Base-by-base conservation (phyloP, 1,140 invertebrate genomes). In the Drosophila tsacasi region DNA sequence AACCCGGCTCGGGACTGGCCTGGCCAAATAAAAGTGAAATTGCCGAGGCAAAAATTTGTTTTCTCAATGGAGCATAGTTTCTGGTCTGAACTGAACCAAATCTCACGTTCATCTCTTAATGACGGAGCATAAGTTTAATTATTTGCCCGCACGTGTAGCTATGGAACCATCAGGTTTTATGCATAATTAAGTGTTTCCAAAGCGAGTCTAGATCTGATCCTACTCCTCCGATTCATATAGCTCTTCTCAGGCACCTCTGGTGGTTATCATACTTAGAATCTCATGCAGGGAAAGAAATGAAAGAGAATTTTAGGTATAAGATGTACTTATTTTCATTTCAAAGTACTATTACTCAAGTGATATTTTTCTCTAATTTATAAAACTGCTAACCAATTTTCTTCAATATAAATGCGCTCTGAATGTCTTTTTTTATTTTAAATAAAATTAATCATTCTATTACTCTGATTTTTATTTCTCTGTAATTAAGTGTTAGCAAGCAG, bases 51-150 rank as follows among this genome's bases (percentile, higher is more conserved):
- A 50, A 57, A 79, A 60, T 69, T 62, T 73, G 67, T 64, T 79
- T 67, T 61, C 47, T 64, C 39, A 76, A 78, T 59, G 61, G 54
- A 39, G 42, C 37, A 57, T 39, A 52, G 37, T 46, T 55, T 69
- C 37, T 52, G 66, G 21, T n/a, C 44, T 25, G 19, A 71, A 76
- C 69, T 67, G 73, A 73, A 30, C 52, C 46, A 79, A 87, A 87
- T 87, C 84, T 87, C 84, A 87, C 84, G 84, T 87, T 75, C 81
- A 87, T 87, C 84, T 87, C 65, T 81, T 87, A 87, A 87, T 87
- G 84, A 81, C 83, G 80, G 68, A 64, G 52, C 79, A 73, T 73
- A 61, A 57, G 44, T 83, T 87, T 87, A 86, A 83, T 86, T 87
- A 76, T 65, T 69, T 60, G 10, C 50, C 3, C 47, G 67, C 65